Evolutionary conservation across 2,888 invertebrate genomes (phyloP).

Genomic region (Chloroclysta siterata): DNA sequence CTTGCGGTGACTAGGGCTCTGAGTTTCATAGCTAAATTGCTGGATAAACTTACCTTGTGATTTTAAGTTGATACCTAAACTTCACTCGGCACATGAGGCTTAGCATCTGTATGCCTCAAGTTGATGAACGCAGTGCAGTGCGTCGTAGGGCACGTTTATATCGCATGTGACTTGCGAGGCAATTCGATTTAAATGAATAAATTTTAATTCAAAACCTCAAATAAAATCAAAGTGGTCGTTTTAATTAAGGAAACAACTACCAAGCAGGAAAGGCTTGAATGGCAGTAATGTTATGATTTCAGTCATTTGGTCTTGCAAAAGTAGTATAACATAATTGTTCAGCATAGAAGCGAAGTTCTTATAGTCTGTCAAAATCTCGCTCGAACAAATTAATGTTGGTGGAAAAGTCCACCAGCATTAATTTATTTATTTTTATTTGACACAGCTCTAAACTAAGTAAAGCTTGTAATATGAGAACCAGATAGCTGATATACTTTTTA

Average conservation of each 20-base stretch:
- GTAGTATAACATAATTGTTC: background rate
- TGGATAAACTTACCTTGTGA: background rate
- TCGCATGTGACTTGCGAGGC: no score
- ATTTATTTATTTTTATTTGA: no score
- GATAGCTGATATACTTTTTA: no score
- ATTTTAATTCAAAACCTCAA: background rate
- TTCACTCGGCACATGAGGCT: background rate
- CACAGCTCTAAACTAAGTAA: no score
- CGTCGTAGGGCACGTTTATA: no score
- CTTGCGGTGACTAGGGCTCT: slow-evolving; percentile 9
- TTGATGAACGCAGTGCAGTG: no score
- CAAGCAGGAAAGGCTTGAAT: slow-evolving; percentile 33
- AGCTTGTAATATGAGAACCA: no score
- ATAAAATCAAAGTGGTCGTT: slow-evolving; percentile 37
- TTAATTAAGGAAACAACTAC: slow-evolving; percentile 35
- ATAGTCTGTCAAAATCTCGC: no score
- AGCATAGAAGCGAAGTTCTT: slow-evolving; percentile 9
- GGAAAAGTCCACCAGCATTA: no score
- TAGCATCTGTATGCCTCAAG: no score
- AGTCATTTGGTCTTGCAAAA: slow-evolving; percentile 36
- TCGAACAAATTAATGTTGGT: no score
- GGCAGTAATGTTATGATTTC: slow-evolving; percentile 38
- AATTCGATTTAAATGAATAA: no score
- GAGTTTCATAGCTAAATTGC: slow-evolving; percentile 1
- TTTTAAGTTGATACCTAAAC: background rate